A percentile compares a stretch with the other conserved stretches of the same genome.
Conservation (phyloP, 2,113 vertebrate species). For the Pyxicephalus adspersus region DNA sequence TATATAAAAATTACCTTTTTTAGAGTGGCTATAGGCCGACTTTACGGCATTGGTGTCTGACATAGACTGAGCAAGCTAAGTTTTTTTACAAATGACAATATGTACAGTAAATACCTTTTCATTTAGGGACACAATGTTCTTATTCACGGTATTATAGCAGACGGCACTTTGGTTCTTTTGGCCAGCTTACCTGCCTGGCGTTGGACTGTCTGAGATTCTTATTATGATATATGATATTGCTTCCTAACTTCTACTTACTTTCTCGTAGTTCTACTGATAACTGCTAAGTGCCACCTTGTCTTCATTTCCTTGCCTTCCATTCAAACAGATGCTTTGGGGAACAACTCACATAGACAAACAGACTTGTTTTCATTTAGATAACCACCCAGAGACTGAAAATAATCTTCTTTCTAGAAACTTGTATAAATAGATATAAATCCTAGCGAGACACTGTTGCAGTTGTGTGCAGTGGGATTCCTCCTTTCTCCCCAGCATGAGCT, state of each 20-base stretch:
- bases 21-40: too few species aligned
- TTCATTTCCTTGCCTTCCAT: conserved; percentile 9
- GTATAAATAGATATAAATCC: conserved; percentile 47
- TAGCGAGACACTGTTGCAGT: conserved; percentile 23
- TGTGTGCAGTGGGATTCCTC: conserved; percentile 17
- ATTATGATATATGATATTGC: background rate
- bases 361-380: conserved; percentile 41
- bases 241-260: conserved; percentile 2
- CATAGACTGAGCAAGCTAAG: too few species aligned
- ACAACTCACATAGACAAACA: conserved; percentile 36
- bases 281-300: conserved; percentile 44
- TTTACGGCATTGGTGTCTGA: too few species aligned
- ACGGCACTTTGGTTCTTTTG: too few species aligned
- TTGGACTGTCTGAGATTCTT: too few species aligned
- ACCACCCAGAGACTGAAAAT: conserved; percentile 26
- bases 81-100: too few species aligned
- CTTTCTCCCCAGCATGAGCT: conserved; percentile 40
- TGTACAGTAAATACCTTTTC: too few species aligned
- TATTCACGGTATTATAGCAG: too few species aligned
- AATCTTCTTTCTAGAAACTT: conserved; percentile 32
- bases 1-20: too few species aligned
- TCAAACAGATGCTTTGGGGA: conserved; percentile 43
- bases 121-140: too few species aligned
- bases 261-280: conserved; percentile 11
- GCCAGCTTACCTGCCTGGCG: too few species aligned